Percentiles rank a stretch among this genome's conserved stretches.
Conservation (phyloP, 2,797 vertebrate genomes). For the Scyliorhinus canicula region DNA sequence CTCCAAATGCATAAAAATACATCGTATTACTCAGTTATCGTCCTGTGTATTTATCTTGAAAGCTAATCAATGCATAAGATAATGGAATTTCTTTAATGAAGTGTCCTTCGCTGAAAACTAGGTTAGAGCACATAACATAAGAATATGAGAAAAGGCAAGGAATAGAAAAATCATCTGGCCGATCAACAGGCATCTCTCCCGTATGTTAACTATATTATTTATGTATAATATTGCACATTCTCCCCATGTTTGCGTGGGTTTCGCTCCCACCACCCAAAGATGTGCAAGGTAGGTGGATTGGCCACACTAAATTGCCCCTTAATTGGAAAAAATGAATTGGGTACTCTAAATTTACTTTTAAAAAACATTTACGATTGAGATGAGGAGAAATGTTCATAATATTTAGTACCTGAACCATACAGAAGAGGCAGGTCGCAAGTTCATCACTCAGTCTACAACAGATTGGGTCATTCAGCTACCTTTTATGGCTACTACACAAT, state of each 20-base stretch:
- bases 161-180: not conserved
- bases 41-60: not conserved
- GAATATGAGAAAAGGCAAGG: not conserved
- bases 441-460: no score
- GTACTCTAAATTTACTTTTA: no score
- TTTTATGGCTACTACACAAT: not conserved
- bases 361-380: no score
- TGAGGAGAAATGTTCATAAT: no score
- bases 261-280: no score
- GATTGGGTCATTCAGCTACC: not conserved
- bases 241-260: no score
- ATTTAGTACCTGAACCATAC: not conserved
- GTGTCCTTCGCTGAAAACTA: not conserved
- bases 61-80: not conserved
- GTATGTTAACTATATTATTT: not conserved
- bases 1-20: not conserved
- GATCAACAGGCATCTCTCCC: not conserved
- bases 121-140: not conserved
- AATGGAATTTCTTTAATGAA: constrained; percentile 6
- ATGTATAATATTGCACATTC: no score
- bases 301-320: no score
- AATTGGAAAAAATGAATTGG: no score
- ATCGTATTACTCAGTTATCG: not conserved
- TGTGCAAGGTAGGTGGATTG: no score
- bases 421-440: not conserved